Base-by-base conservation (phyloP, 1,140 invertebrate species). In the Eufriesea mexicana region DNA sequence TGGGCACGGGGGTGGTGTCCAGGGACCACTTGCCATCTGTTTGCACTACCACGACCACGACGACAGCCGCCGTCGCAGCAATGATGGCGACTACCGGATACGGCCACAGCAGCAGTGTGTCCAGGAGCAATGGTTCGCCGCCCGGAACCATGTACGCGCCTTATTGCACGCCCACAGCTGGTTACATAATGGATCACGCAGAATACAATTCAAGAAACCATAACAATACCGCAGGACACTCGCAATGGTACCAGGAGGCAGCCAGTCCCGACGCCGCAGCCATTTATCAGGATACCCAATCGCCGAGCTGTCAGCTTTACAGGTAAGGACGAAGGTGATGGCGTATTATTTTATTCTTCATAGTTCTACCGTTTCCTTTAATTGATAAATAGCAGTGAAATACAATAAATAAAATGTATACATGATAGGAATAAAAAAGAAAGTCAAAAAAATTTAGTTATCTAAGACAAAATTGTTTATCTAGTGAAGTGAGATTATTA, bases 81-180 rank as follows among this genome's bases (percentile, higher is more conserved):
- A 93, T 93, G 92, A 94, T 94, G 92, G 92, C 91, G 0, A 95
- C 95, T 72, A 96, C 95, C 83, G 95, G 95, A 5, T 96, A 95
- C 86, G 94, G 94, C 0, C 93, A 93, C 79, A 87, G 90, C 8
- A 91, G 92, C 23, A 84, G 92, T 14, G 91, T 90, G 0, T 89
- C 92, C n/a, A 93, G 95, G 55, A 94, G 95, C 51, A 95, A 95
- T 62, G 92, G 95, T 0, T 94, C 94, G 25, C 94, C 96, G 0
- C 92, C 95, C 75, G 90, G 95, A 81, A 95, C 95, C 88, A 94
- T 94, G 92, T 94, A 94, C 79, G 91, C 95, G n/a, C 92, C 94
- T 9, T 95, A 94, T 79, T 95, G 94, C 92, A 85, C 95, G 83
- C 87, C 92, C 88, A 94, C 93, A 89, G 93, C 94, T 87, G 95